Conservation (phyloP, 2,113 vertebrate genomes). For the Axis porcinus region DNA sequence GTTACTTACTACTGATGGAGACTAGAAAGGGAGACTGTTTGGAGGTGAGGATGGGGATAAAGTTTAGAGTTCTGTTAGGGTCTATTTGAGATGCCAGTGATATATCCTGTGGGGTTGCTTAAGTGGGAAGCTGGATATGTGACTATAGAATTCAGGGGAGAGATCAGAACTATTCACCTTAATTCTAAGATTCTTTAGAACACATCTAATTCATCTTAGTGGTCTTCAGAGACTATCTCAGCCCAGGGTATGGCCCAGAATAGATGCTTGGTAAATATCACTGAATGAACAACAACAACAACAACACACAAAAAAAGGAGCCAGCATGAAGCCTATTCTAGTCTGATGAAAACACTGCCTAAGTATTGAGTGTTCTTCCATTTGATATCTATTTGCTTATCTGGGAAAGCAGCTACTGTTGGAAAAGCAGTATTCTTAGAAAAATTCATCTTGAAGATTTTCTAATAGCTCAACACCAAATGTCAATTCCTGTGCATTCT, state of each 20-base stretch:
- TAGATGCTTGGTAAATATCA: neutral
- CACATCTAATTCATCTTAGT: neutral
- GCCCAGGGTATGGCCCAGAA: neutral
- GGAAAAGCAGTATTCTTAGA: neutral
- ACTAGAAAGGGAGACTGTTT: neutral
- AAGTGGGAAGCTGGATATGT: neutral
- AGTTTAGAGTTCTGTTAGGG: neutral
- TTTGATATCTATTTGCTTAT: constrained; percentile 3
- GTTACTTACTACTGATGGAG: neutral
- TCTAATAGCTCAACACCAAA: neutral
- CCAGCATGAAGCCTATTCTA: neutral
- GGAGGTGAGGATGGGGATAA: neutral
- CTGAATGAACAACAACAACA: neutral
- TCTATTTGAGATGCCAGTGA: neutral
- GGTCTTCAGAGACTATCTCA: neutral
- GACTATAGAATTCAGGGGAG: neutral
- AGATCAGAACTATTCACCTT: neutral
- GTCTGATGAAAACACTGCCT: neutral
- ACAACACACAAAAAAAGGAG: neutral
- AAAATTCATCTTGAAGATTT: neutral
- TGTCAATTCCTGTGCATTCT: neutral
- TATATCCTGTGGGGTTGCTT: neutral
- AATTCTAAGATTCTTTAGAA: neutral
- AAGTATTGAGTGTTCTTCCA: neutral
- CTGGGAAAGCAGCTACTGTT: neutral